Evolutionary conservation across 1,140 invertebrate genomes (phyloP).

Genomic region (Saccostrea echinata): DNA sequence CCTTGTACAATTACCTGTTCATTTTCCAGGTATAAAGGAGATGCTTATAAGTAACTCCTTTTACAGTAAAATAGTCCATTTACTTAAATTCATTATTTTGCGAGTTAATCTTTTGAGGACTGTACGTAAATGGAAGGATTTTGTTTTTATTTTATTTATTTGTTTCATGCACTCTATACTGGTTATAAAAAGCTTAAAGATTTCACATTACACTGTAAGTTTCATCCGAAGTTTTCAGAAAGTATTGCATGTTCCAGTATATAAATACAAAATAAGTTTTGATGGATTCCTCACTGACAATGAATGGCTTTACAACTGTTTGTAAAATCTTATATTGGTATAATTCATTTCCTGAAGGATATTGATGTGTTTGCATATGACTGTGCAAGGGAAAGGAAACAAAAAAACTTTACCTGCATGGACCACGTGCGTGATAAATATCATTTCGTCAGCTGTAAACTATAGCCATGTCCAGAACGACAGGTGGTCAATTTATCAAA

Average conservation of each 20-base stretch:
- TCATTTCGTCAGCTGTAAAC: background rate
- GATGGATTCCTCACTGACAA: no score
- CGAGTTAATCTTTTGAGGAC: no score
- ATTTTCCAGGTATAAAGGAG: background rate
- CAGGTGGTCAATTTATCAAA: constrained; percentile 29
- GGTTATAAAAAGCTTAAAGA: no score
- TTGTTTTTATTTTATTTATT: no score
- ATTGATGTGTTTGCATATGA: background rate
- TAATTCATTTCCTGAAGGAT: background rate
- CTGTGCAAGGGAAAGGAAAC: background rate
- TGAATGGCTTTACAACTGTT: no score
- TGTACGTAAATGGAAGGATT: no score
- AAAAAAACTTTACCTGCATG: background rate
- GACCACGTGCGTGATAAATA: background rate
- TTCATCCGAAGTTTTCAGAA: no score
- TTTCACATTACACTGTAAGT: no score
- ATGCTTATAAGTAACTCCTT: background rate
- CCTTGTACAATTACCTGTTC: background rate
- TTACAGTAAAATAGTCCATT: background rate
- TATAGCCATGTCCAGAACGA: background rate
- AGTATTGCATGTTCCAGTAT: no score
- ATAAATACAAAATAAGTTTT: no score
- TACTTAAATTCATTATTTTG: background rate
- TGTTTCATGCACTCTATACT: no score
- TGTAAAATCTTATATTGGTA: background rate